These are phyloP conservation scores for Caenorhabditis angaria DNA, from an alignment of 2,888 invertebrate genomes.

Conservation along the genomic window DNA sequence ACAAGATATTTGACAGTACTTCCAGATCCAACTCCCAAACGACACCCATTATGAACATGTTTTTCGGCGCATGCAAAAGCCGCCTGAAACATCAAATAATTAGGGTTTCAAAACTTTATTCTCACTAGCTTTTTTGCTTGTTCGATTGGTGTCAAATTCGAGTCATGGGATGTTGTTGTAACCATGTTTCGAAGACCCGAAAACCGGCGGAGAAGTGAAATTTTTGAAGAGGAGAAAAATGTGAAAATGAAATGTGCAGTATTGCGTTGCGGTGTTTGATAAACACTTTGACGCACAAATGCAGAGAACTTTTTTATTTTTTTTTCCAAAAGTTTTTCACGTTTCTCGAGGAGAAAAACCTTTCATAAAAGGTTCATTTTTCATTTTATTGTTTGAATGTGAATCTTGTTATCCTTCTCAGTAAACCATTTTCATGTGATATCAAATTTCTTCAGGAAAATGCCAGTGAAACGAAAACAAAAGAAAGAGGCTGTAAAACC, in stretches of 20 bases:
- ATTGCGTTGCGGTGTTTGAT: constrained; percentile 22
- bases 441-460: not conserved
- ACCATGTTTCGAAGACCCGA: constrained; percentile 23
- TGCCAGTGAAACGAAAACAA: not conserved
- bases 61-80: constrained; percentile 53
- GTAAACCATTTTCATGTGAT: not conserved
- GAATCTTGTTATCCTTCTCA: no score
- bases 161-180: constrained; percentile 20
- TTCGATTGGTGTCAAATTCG: constrained; percentile 37
- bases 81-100: constrained; percentile 15
- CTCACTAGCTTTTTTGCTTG: constrained; percentile 37
- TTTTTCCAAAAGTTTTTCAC: constrained; percentile 5
- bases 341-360: not conserved
- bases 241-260: constrained; percentile 14
- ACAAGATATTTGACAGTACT: constrained; percentile 69
- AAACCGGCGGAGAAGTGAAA: constrained; percentile 11
- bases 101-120: constrained; percentile 5
- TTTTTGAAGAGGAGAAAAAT: not conserved
- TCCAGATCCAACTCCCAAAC: constrained; percentile 69
- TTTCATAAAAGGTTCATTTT: no score
- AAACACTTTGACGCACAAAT: constrained; percentile 7
- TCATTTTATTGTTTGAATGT: not conserved
- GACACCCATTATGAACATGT: constrained; percentile 55
- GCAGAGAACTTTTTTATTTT: constrained; percentile 10
- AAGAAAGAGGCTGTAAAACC: constrained; percentile 7